Conservation (phyloP, 2,888 invertebrate species). For the Parapristionchus giblindavisi region DNA sequence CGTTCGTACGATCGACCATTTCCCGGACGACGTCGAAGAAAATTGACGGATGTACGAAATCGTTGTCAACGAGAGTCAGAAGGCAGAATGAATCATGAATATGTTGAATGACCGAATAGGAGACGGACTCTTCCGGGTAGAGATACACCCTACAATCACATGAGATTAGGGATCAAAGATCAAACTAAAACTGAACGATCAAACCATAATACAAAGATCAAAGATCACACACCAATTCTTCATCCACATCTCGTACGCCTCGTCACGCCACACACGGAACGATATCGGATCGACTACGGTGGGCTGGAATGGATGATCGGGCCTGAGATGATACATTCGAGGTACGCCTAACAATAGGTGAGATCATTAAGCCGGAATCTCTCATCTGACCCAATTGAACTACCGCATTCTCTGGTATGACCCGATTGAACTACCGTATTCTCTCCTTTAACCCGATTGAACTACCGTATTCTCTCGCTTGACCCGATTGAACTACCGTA, state of each 20-base stretch:
- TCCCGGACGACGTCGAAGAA: constrained; percentile 53
- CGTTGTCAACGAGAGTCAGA: constrained; percentile 75
- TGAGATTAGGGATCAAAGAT: background rate
- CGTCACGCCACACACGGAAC: constrained; percentile 75
- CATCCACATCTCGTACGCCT: constrained; percentile 71
- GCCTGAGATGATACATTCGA: constrained; percentile 75
- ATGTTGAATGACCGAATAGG: constrained; percentile 51
- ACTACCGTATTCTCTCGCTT: background rate
- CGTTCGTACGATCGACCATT: constrained; percentile 57
- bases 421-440: background rate
- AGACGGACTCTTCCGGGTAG: constrained; percentile 53
- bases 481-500: background rate
- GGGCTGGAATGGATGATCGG: constrained; percentile 73
- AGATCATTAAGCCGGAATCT: too few relatives aligned
- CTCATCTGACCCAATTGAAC: too few relatives aligned
- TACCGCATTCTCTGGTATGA: background rate
- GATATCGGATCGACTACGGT: constrained; percentile 76
- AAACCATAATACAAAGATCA: background rate
- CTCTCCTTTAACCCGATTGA: too few relatives aligned
- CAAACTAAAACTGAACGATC: too few relatives aligned
- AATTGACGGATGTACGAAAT: constrained; percentile 71
- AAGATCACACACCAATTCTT: constrained; percentile 51
- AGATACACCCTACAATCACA: constrained; percentile 50
- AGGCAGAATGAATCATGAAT: constrained; percentile 74
- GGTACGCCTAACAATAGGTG: constrained; percentile 69